Evolutionary conservation across 2,113 vertebrate genomes (phyloP).

Genomic region (Uropsilus gracilis): DNA sequence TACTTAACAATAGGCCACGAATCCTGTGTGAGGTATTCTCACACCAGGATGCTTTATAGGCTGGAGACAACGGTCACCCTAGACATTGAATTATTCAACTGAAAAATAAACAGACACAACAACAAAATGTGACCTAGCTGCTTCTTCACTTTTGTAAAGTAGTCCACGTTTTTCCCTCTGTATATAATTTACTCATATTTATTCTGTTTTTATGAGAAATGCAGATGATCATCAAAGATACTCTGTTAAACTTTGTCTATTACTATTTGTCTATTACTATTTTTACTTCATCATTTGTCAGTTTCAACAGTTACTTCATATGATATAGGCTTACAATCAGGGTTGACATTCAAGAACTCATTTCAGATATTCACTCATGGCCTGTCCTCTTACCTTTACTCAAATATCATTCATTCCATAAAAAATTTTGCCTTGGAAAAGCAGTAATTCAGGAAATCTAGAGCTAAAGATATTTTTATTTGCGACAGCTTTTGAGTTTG

Average conservation of each 20-base stretch:
- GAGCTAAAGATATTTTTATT: background rate
- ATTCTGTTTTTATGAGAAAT: conserved; percentile 1
- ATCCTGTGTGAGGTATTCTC: background rate
- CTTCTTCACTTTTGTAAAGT: background rate
- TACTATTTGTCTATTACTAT: no score
- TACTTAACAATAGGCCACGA: background rate
- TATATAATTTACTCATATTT: background rate
- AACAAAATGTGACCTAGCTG: background rate
- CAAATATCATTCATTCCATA: background rate
- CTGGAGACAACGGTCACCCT: background rate
- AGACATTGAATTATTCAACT: background rate
- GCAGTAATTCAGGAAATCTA: background rate
- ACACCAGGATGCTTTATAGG: background rate
- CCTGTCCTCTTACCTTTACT: background rate
- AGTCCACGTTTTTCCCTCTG: background rate
- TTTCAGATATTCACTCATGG: background rate
- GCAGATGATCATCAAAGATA: background rate
- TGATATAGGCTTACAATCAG: background rate
- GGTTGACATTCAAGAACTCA: background rate
- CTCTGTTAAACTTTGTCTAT: background rate
- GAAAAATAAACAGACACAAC: background rate
- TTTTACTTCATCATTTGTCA: background rate
- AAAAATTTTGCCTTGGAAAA: background rate
- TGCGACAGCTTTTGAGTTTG: background rate
- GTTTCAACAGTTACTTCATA: background rate